These are phyloP conservation scores for Tiliqua scincoides DNA, from an alignment of 2,113 vertebrate species.

Conservation along the genomic window DNA sequence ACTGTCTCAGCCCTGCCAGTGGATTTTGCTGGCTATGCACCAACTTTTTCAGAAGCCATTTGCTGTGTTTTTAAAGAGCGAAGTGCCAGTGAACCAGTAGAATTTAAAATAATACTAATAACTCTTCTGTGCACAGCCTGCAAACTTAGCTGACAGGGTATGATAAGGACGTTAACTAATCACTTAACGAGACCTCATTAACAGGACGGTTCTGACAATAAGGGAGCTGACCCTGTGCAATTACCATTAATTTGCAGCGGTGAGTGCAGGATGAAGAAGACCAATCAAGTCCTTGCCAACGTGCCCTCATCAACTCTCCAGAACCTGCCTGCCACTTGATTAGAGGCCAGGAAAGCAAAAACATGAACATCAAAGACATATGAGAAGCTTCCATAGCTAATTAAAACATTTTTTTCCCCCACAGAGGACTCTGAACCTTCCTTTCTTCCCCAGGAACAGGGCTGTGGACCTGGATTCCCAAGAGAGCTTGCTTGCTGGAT, in stretches of 20 bases:
- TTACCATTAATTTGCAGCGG: background rate
- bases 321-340: background rate
- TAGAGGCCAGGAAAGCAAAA: background rate
- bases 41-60: accelerated
- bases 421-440: background rate
- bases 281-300: background rate
- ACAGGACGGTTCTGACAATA: slow-evolving; percentile 3
- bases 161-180: slow-evolving; percentile 13
- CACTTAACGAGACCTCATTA: slow-evolving; percentile 12
- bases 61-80: background rate
- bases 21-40: accelerated
- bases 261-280: slow-evolving; percentile 11
- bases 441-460: too few species aligned
- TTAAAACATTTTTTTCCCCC: background rate
- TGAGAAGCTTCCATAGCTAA: background rate
- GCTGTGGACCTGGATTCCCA: too few species aligned
- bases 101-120: background rate
- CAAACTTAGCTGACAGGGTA: background rate
- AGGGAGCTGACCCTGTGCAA: background rate
- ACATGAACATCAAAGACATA: accelerated
- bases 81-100: background rate
- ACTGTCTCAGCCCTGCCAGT: accelerated
- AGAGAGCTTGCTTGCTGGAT: too few species aligned
- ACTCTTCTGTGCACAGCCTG: background rate
- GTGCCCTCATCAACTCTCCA: background rate